These are phyloP conservation scores for Scaptomyza montana DNA, from an alignment of 1,140 invertebrate species.

Conservation along the genomic window DNA sequence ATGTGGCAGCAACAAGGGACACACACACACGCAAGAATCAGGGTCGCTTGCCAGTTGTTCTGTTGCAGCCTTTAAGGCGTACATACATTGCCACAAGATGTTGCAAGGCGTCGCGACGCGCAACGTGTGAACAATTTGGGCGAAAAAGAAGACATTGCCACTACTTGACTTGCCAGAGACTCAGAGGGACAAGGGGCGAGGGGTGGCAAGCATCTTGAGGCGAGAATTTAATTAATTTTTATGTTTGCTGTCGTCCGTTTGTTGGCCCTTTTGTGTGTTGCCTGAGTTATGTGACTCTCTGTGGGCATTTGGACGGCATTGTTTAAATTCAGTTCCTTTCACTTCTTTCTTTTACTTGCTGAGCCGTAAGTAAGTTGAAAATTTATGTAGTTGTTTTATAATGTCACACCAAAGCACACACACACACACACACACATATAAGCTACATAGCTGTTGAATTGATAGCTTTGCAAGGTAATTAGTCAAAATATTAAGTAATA, in stretches of 20 bases:
- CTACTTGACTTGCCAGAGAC: constrained; percentile 52
- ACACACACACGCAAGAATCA: constrained; percentile 14
- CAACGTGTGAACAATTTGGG: constrained; percentile 75
- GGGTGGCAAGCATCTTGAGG: constrained; percentile 10
- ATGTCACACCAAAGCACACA: constrained; percentile 17
- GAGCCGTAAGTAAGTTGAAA: constrained; percentile 66
- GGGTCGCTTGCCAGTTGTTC: constrained; percentile 7
- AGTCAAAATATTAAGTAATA: constrained; percentile 62
- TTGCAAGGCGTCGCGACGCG: constrained; percentile 37
- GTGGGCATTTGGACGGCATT: constrained; percentile 50
- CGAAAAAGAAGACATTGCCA: constrained; percentile 57
- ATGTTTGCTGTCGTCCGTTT: constrained; percentile 44
- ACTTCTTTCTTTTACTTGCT: constrained; percentile 14
- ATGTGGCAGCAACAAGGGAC: constrained; percentile 29
- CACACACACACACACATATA: not conserved
- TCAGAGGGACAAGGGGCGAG: constrained; percentile 8
- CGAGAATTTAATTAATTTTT: constrained; percentile 75
- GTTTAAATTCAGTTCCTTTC: constrained; percentile 3
- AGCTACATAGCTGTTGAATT: constrained; percentile 22
- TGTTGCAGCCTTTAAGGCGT: constrained; percentile 61
- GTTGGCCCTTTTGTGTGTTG: constrained; percentile 30
- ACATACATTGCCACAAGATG: constrained; percentile 51
- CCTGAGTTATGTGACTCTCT: constrained; percentile 73
- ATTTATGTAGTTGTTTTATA: constrained; percentile 57
- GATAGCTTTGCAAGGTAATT: constrained; percentile 50